phyloP scores from a whole-genome alignment of 2,888 invertebrate species.

The Drosophila prostipennis region DNA sequence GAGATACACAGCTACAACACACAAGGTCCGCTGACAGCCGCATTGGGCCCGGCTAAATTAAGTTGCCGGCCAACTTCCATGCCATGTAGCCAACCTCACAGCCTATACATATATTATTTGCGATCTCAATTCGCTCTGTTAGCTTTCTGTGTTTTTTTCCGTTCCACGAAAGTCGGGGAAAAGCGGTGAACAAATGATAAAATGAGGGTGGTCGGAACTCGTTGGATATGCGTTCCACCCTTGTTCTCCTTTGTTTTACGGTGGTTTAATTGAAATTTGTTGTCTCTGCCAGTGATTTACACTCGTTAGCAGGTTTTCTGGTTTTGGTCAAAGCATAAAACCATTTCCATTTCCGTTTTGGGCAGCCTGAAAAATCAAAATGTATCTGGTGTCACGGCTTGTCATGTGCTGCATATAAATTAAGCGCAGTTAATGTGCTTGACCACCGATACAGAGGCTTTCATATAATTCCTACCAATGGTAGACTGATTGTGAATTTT shows the following conservation, averaged over 20 bases:
- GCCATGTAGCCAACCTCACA: neutral
- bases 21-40: constrained; percentile 18
- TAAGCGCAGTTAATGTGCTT: constrained; percentile 47
- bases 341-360: constrained; percentile 73
- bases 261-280: constrained; percentile 37
- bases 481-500: no score
- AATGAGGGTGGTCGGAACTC: constrained; percentile 26
- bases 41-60: constrained; percentile 45
- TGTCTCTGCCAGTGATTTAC: constrained; percentile 38
- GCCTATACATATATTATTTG: constrained; percentile 36
- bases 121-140: constrained; percentile 48
- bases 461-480: neutral
- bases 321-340: constrained; percentile 42
- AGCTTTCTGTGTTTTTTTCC: constrained; percentile 29
- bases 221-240: constrained; percentile 1
- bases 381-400: constrained; percentile 35
- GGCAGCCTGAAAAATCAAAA: constrained; percentile 55
- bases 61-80: constrained; percentile 35
- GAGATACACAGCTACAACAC: constrained; percentile 30
- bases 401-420: constrained; percentile 63
- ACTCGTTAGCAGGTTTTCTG: constrained; percentile 33
- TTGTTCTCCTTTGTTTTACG: constrained; percentile 19
- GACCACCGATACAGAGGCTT: constrained; percentile 28
- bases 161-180: constrained; percentile 8
- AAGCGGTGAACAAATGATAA: constrained; percentile 11